phyloP scores from a whole-genome alignment of 2,113 vertebrate genomes.

The Hepsetus odoe region DNA sequence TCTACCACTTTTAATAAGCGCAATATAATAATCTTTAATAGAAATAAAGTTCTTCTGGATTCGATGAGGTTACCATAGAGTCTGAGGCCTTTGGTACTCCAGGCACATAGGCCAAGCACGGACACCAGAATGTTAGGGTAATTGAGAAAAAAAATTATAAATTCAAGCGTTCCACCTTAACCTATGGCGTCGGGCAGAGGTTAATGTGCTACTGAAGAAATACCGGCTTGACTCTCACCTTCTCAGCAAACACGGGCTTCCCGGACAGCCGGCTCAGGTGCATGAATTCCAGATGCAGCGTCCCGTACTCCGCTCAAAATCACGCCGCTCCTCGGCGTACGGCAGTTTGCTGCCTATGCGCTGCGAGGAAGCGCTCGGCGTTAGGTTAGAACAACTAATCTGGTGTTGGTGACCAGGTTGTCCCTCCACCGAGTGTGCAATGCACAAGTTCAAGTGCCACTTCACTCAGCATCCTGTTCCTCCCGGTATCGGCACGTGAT shows the following conservation, averaged over 20 bases:
- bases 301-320: slow-evolving; percentile 98
- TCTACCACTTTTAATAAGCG: no score
- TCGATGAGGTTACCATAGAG: no score
- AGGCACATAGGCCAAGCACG: no score
- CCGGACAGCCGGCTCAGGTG: slow-evolving; percentile 93
- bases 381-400: not conserved
- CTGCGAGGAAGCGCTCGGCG: slow-evolving; percentile 65
- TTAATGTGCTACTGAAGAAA: not conserved
- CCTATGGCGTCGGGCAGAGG: no score
- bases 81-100: no score
- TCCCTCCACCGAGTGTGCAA: slow-evolving; percentile 8
- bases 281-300: slow-evolving; percentile 94
- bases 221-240: slow-evolving; percentile 76
- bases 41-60: no score
- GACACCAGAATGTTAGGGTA: no score
- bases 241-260: slow-evolving; percentile 91
- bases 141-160: no score
- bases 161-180: no score
- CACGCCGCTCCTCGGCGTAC: slow-evolving; percentile 96
- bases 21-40: no score
- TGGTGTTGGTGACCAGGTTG: not conserved
- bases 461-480: not conserved
- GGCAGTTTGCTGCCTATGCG: slow-evolving; percentile 95
- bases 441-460: not conserved
- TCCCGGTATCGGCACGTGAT: not conserved